phyloP scores from a whole-genome alignment of 2,797 vertebrate genomes.

The Pseudotriccus pelzelni region DNA sequence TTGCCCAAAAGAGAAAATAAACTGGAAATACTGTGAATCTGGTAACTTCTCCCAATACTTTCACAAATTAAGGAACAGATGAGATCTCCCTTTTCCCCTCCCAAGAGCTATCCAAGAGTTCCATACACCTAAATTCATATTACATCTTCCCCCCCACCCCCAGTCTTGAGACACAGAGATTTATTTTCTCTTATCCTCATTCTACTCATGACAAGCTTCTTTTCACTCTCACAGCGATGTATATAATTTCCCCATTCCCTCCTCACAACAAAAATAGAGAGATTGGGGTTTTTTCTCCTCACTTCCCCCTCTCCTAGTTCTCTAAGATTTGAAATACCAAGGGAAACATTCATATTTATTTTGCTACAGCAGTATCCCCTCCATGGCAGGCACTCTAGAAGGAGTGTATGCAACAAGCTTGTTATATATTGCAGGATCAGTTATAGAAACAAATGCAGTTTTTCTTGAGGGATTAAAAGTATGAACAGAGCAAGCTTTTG shows the following conservation, averaged over 20 bases:
- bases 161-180: background rate
- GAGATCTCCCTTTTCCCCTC: background rate
- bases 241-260: background rate
- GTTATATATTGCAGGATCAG: background rate
- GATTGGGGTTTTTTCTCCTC: background rate
- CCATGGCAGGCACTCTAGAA: background rate
- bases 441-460: background rate
- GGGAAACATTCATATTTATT: background rate
- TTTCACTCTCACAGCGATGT: background rate
- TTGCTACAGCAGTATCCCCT: background rate
- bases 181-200: background rate
- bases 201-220: background rate
- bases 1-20: background rate
- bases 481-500: background rate
- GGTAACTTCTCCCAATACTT: background rate
- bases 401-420: background rate
- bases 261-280: background rate
- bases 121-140: background rate
- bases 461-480: background rate
- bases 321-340: background rate
- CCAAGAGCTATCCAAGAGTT: background rate
- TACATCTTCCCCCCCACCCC: no score
- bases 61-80: background rate
- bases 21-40: background rate
- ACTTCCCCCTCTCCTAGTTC: accelerated